Percentiles rank a stretch among this genome's conserved stretches.
phyloP scores from a whole-genome alignment of 2,888 invertebrate species.

The Calliopum simillimum region DNA sequence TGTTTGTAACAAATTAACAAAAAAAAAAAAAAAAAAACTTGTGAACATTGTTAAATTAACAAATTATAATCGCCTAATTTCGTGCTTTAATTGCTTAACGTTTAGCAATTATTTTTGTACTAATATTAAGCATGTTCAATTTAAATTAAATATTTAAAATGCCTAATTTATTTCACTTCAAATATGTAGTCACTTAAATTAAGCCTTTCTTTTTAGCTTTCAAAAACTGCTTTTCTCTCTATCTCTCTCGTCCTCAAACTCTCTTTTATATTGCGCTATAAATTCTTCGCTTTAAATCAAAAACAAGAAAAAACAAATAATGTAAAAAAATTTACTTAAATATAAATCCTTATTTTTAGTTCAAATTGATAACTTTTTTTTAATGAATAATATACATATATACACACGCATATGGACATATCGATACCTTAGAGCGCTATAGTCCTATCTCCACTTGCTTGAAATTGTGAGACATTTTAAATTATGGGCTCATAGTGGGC shows the following conservation, averaged over 20 bases:
- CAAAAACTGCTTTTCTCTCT: neutral
- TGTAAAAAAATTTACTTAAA: slow-evolving; percentile 13
- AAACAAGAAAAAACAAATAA: neutral
- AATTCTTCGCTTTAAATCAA: neutral
- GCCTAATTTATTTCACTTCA: slow-evolving; percentile 1
- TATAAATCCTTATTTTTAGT: slow-evolving; percentile 16
- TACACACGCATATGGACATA: neutral
- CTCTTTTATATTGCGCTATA: no score
- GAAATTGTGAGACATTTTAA: no score
- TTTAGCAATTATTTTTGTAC: slow-evolving; percentile 1
- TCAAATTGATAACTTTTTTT: slow-evolving; percentile 14
- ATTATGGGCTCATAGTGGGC: no score
- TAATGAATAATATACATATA: slow-evolving; percentile 14
- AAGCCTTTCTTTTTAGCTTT: slow-evolving; percentile 14
- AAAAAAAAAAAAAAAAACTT: slow-evolving; percentile 22
- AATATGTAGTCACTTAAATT: neutral
- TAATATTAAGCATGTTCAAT: neutral
- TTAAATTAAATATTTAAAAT: neutral
- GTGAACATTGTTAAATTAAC: slow-evolving; percentile 21
- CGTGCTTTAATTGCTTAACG: slow-evolving; percentile 13
- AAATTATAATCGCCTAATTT: slow-evolving; percentile 12
- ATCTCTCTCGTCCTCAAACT: neutral
- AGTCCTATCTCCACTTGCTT: no score
- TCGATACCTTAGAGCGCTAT: no score
- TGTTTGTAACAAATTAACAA: slow-evolving; percentile 27